These are phyloP conservation scores for Chinchilla lanigera DNA, from an alignment of 2,113 vertebrate genomes.

Conservation along the genomic window DNA sequence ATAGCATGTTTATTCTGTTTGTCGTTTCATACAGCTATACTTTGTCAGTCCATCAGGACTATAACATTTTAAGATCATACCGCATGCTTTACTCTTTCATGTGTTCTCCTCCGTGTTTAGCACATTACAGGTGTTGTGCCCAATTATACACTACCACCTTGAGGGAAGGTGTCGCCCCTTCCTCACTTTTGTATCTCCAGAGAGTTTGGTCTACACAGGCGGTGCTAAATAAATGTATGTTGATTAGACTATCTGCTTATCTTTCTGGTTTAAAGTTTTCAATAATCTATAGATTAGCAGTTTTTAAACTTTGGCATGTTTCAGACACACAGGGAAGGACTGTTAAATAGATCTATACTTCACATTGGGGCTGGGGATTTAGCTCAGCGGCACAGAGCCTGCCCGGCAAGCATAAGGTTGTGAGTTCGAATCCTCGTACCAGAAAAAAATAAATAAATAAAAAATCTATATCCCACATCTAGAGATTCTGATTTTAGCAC, in stretches of 20 bases:
- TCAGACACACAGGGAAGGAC: neutral
- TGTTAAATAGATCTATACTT: neutral
- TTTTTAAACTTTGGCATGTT: neutral
- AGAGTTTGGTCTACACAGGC: neutral
- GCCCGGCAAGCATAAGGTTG: too few relatives aligned
- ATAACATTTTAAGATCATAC: neutral
- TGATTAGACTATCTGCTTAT: neutral
- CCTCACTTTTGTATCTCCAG: neutral
- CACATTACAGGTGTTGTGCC: neutral
- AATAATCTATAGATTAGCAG: neutral
- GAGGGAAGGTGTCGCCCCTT: neutral
- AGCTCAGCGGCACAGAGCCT: too few relatives aligned
- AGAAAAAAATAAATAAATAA: too few relatives aligned
- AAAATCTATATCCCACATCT: neutral
- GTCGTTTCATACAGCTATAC: neutral
- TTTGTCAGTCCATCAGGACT: neutral
- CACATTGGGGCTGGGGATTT: too few relatives aligned
- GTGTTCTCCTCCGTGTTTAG: neutral
- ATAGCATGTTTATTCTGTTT: neutral
- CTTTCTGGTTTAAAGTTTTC: constrained; percentile 10
- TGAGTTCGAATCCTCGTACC: too few relatives aligned
- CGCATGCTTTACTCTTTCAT: neutral
- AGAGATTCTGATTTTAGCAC: neutral
- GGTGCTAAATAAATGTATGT: neutral
- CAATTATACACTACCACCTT: neutral